Evolutionary conservation across 2,113 vertebrate genomes (phyloP), one percentile per base, ranked within the genome.

Genomic region (Tetrax tetrax): DNA sequence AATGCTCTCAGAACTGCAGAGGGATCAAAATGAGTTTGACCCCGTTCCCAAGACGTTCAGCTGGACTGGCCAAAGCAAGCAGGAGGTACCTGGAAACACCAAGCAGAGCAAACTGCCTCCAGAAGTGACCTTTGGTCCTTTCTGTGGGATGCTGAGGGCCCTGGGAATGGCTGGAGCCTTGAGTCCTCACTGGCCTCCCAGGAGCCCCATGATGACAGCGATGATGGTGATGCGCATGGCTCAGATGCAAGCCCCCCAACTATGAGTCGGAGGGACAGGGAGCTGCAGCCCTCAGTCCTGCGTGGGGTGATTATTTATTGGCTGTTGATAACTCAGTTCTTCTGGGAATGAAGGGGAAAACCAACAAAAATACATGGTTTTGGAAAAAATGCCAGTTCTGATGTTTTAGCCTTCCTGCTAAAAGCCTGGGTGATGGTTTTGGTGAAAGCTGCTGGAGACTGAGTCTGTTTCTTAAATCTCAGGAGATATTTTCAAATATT

Each of bases 1-100:
- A 57, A 48, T 1, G 1, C 5, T 3, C 35, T 80, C 1, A 0
- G 24, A 2, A 17, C 69, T 51, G n/a, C 35, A 76, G 68, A 71
- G 51, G 68, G 20, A 29, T n/a, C 64, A 37, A 53, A 65, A 60
- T 25, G 65, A 57, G 25, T 47, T 33, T 29, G 33, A 31, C 24
- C 11, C 31, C 37, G 28, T 24, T 60, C 60, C 23, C 23, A 21
- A 29, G 61, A 54, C 12, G 3, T 61, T 66, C 2, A 0, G 22
- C 35, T 64, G 57, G 41, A 56, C 0, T 1, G 68, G 50, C 27
- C 3, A 4, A 63, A 51, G 59, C 35, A 63, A 91, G 75, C 4
- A 7, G 43, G 65, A 78, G 80, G n/a, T 24, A 56, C 23, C 16
- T 37, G n/a, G 69, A 43, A 85, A 78, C 23, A 51, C 12, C 4